Base-by-base conservation (phyloP, 2,113 vertebrate genomes). In the Planiliza haematocheilus region DNA sequence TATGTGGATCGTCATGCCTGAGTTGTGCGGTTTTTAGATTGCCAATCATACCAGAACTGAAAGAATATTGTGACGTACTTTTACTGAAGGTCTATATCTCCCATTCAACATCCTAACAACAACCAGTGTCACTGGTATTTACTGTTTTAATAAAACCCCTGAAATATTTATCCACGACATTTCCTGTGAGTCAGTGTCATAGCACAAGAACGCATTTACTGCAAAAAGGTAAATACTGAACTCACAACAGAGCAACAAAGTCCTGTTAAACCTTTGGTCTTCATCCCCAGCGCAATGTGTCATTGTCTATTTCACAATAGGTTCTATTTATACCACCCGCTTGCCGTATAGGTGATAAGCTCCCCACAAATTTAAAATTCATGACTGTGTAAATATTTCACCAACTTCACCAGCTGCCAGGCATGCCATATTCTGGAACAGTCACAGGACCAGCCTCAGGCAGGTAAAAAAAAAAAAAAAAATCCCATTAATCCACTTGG, bases 371-470 rank as follows among this genome's bases (percentile, higher is more conserved):
- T 62, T 72, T 72, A 86, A 86, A 81, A 85, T 83, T 80, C 52
- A 86, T 81, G 70, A 78, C 68, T 71, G 79, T 83, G 84, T 87
- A 81, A 79, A 88, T 90, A 87, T 84, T 89, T 88, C 71, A 88
- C 70, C 59, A 66, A 80, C 70, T 66, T 65, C 60, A 38, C 70
- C 0, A 48, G 61, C 77, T 86, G 73, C 57, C 70, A 59, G 43
- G 61, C 56, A 36, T 38, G 17, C 48, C 30, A 55, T 75, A 62
- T 65, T 70, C 70, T 74, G 66, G 36, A 11, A 42, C 57, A 39
- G 70, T 48, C 46, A 1, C 4, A n/a, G 8, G 43, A 1, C 41
- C 43, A 17, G 81, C 85, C 85, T 61, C 41, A 12, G 67, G 82
- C 69, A 46, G 58, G 43, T 38, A 83, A 80, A 55, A 41, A 56